Evolutionary conservation across 2,113 vertebrate genomes (phyloP).

Genomic region (Grantiella picta): DNA sequence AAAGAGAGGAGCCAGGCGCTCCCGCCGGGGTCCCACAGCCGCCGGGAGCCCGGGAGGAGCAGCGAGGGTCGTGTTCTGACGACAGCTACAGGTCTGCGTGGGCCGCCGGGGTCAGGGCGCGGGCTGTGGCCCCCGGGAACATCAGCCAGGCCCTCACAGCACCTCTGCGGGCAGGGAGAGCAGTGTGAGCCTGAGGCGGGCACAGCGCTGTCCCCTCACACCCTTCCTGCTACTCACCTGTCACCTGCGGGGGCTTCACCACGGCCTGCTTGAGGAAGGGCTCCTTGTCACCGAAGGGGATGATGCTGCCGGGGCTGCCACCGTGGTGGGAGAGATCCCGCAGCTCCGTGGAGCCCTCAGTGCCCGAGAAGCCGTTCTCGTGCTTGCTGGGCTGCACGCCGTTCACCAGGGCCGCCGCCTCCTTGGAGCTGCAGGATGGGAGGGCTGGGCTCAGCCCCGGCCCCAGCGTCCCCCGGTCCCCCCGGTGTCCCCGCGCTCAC

Average conservation of each 20-base stretch:
- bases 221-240: conserved; percentile 70
- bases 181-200: rapidly evolving
- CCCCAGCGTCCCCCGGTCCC: rapidly evolving
- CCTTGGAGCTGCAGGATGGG: conserved; percentile 68
- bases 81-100: neutral
- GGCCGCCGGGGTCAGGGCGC: neutral
- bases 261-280: conserved; percentile 87
- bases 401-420: conserved; percentile 74
- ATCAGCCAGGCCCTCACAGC: conserved; percentile 57
- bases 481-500: neutral
- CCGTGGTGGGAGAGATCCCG: conserved; percentile 78
- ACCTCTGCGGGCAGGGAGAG: conserved; percentile 54
- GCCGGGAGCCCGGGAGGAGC: neutral
- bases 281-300: conserved; percentile 85
- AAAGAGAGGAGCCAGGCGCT: conserved; percentile 27
- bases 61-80: neutral
- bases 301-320: conserved; percentile 77
- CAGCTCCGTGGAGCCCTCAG: conserved; percentile 74
- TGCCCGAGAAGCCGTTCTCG: conserved; percentile 85
- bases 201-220: rapidly evolving
- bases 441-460: neutral
- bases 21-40: neutral
- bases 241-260: conserved; percentile 88
- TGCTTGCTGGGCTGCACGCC: conserved; percentile 83
- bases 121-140: neutral